A percentile compares a stretch with the other conserved stretches of the same genome.
These are phyloP conservation scores for Amphipoea oculea DNA, from an alignment of 2,888 invertebrate species.

Conservation along the genomic window DNA sequence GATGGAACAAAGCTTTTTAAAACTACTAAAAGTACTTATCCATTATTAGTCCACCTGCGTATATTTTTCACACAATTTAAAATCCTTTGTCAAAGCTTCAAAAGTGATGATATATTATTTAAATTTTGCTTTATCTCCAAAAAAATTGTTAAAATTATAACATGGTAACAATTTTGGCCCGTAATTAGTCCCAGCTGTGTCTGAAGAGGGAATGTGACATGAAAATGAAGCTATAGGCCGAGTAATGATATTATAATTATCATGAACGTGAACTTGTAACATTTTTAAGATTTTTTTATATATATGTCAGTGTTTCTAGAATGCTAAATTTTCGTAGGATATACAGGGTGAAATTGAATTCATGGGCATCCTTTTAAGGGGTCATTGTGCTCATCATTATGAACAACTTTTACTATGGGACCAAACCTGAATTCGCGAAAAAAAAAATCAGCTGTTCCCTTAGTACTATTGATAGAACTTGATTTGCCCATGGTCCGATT, in stretches of 20 bases:
- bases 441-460: too few species aligned
- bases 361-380: too few species aligned
- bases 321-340: background rate
- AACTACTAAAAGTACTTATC: background rate
- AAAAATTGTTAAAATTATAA: constrained; percentile 48
- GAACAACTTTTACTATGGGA: too few species aligned
- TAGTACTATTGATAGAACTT: too few species aligned
- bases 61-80: constrained; percentile 10
- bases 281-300: background rate
- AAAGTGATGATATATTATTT: constrained; percentile 27
- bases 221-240: constrained; percentile 36
- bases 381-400: too few species aligned
- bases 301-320: background rate
- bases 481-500: too few species aligned
- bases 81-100: constrained; percentile 3
- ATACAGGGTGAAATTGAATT: background rate
- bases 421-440: too few species aligned
- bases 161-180: constrained; percentile 37
- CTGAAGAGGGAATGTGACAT: constrained; percentile 34
- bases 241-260: constrained; percentile 23
- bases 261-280: background rate
- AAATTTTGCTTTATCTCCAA: constrained; percentile 29
- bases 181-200: constrained; percentile 49
- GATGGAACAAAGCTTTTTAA: background rate
- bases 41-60: constrained; percentile 18